A percentile compares a stretch with the other conserved stretches of the same genome.
Conservation (phyloP, 2,888 invertebrate species). For the Yponomeuta evonymella region DNA sequence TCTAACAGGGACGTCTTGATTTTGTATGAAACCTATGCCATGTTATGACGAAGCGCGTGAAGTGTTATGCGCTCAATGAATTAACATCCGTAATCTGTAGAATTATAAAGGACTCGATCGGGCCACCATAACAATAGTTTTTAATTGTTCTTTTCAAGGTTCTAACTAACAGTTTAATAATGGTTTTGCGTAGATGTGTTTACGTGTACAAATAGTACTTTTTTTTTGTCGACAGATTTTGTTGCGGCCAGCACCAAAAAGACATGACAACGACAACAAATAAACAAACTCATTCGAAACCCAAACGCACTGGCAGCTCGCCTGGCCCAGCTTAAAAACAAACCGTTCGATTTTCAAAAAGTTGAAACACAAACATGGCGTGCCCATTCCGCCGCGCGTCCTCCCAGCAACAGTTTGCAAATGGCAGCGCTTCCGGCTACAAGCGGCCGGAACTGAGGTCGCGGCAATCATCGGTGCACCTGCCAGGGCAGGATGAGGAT, state of each 20-base stretch:
- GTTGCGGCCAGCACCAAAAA: neutral
- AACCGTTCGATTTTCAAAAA: constrained; percentile 5
- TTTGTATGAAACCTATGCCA: too few species aligned
- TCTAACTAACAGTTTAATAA: too few species aligned
- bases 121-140: too few species aligned
- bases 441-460: constrained; percentile 68
- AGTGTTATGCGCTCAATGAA: too few species aligned
- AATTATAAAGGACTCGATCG: too few species aligned
- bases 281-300: neutral
- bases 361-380: constrained; percentile 47
- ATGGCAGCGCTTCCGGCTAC: constrained; percentile 56
- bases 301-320: neutral
- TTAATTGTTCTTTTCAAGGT: too few species aligned
- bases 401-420: constrained; percentile 72
- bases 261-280: neutral
- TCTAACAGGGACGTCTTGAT: too few species aligned
- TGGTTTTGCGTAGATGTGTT: too few species aligned
- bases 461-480: constrained; percentile 80
- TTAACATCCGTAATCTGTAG: too few species aligned
- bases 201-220: too few species aligned
- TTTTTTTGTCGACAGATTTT: neutral
- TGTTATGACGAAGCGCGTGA: too few species aligned
- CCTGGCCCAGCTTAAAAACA: neutral
- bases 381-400: constrained; percentile 76
- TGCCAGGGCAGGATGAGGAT: constrained; percentile 78